Percentiles rank a stretch among this genome's conserved stretches.
These are phyloP conservation scores for Sorex araneus DNA, from an alignment of 2,113 vertebrate species.

Conservation along the genomic window DNA sequence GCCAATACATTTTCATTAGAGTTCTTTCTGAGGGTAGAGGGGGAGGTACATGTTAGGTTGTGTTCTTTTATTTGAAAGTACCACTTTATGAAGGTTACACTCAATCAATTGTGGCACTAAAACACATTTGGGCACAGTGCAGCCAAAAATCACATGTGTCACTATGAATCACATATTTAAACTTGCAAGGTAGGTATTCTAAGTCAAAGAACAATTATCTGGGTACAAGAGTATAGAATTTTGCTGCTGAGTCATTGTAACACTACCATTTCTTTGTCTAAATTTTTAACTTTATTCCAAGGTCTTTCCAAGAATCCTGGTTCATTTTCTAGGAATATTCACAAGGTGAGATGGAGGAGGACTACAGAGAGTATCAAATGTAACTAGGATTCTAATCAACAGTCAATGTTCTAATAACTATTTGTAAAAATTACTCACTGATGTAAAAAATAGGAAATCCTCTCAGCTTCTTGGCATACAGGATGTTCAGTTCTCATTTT, in stretches of 20 bases:
- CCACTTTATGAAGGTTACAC: no score
- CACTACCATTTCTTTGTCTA: not conserved
- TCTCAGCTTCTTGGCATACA: not conserved
- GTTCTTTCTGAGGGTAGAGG: no score
- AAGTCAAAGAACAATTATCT: no score
- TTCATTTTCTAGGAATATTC: not conserved
- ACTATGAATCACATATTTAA: no score
- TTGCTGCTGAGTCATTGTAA: not conserved
- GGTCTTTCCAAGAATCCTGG: not conserved
- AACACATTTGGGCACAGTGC: no score
- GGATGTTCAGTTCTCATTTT: constrained; percentile 33
- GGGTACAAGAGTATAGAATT: not conserved
- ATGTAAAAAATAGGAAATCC: constrained; percentile 9
- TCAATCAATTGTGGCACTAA: no score
- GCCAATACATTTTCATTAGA: no score
- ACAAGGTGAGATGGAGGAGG: not conserved
- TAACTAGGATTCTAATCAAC: not conserved
- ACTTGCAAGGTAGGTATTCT: no score
- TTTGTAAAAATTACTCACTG: not conserved
- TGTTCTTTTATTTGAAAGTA: no score
- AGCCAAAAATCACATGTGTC: no score
- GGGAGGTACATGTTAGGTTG: no score
- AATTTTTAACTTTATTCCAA: not conserved
- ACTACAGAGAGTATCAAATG: not conserved
- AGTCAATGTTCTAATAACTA: not conserved